phyloP scores from a whole-genome alignment of 2,797 vertebrate genomes.

The Bovichtus diacanthus region DNA sequence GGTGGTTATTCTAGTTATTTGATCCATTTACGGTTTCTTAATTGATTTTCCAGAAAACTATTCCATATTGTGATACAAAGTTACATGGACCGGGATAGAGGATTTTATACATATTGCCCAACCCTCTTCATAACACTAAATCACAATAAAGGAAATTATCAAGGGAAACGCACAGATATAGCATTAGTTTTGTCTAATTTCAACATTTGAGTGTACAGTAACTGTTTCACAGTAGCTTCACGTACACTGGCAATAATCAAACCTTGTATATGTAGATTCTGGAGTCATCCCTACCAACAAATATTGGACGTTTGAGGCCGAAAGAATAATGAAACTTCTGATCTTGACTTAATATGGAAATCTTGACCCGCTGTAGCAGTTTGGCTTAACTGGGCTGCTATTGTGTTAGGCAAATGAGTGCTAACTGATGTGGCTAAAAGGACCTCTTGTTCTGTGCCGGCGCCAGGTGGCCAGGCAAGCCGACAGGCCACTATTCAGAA shows the following conservation, averaged over 20 bases:
- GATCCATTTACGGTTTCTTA: background rate
- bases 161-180: background rate
- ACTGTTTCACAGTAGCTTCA: constrained; percentile 2
- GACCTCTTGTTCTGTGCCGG: constrained; percentile 71
- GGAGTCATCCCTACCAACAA: constrained; percentile 12
- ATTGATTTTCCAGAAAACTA: background rate
- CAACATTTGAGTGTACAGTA: background rate
- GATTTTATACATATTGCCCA: background rate
- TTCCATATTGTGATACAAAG: background rate
- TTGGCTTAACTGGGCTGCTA: constrained; percentile 65
- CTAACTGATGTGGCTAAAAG: constrained; percentile 69
- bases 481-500: constrained; percentile 37
- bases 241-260: constrained; percentile 16
- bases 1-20: background rate
- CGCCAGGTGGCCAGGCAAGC: constrained; percentile 69
- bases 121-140: background rate
- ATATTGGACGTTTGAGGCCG: constrained; percentile 1
- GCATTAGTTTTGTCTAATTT: constrained; percentile 4
- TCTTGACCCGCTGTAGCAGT: constrained; percentile 45
- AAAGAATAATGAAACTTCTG: constrained; percentile 24
- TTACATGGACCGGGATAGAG: background rate
- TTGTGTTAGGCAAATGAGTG: constrained; percentile 73
- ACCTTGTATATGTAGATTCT: constrained; percentile 19
- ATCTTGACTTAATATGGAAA: constrained; percentile 66
- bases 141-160: background rate